Evolutionary conservation across 64 coral and sea anemone species (phyloP).

Genomic region (Montipora sp.): DNA sequence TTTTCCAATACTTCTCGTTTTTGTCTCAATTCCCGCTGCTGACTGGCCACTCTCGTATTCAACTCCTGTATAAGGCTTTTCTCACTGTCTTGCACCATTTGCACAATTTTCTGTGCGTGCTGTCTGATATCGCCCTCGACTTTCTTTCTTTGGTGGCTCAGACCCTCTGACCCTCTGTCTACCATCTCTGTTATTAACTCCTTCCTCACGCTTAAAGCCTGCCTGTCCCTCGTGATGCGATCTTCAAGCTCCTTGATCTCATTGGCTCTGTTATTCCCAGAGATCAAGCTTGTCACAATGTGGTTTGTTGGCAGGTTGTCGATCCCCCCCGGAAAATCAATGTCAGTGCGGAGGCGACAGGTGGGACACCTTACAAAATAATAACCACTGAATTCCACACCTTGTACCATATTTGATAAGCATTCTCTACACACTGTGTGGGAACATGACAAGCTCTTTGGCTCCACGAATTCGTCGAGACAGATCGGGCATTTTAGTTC

Average conservation of each 20-base stretch:
- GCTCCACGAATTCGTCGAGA: conserved; percentile 69
- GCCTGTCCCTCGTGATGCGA: conserved; percentile 6
- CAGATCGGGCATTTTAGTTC: conserved; percentile 66
- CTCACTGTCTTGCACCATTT: conserved; percentile 49
- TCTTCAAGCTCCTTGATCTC: conserved; percentile 51
- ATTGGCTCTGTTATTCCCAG: conserved; percentile 10
- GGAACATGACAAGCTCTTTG: conserved; percentile 51
- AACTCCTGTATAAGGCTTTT: conserved; percentile 49
- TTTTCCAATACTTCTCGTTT: conserved; percentile 21
- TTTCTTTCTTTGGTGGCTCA: conserved; percentile 47
- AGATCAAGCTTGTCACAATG: conserved; percentile 23
- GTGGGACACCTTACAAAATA: conserved; percentile 49
- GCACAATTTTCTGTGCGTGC: conserved; percentile 39
- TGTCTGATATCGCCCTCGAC: conserved; percentile 54
- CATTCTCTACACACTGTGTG: conserved; percentile 60
- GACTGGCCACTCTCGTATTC: background rate
- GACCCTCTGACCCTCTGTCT: background rate
- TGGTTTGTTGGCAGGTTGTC: conserved; percentile 54
- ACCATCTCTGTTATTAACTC: conserved; percentile 6
- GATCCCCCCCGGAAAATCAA: conserved; percentile 39
- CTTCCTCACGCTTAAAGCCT: conserved; percentile 27
- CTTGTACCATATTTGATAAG: conserved; percentile 24
- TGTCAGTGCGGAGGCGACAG: conserved; percentile 49
- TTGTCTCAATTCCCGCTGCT: conserved; percentile 50
- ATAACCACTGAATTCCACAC: background rate